Percentiles rank a stretch among this genome's conserved stretches.
These are phyloP conservation scores for Coenonympha arcania DNA, from an alignment of 2,888 invertebrate genomes.

Conservation along the genomic window DNA sequence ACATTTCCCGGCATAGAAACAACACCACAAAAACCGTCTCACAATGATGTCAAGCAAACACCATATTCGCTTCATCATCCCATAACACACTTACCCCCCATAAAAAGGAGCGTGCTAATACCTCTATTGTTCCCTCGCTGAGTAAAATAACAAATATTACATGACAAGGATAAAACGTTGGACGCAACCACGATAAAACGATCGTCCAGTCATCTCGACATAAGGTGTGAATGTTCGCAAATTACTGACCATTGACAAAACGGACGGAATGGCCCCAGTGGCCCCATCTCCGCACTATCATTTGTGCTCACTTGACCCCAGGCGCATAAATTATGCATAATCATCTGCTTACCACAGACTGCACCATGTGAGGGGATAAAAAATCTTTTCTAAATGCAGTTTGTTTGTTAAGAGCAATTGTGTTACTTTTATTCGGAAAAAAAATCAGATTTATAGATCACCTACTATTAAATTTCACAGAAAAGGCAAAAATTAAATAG, in stretches of 20 bases:
- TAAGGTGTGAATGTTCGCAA: constrained; percentile 45
- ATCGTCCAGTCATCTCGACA: constrained; percentile 49
- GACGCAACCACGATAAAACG: constrained; percentile 35
- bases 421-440: neutral
- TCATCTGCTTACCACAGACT: constrained; percentile 45
- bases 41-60: neutral
- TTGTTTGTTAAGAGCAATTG: neutral
- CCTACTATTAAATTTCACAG: no score
- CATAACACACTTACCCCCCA: constrained; percentile 25
- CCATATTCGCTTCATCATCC: constrained; percentile 19
- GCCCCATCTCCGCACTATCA: constrained; percentile 15
- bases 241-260: constrained; percentile 41
- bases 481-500: no score
- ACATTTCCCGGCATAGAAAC: neutral
- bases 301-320: constrained; percentile 63
- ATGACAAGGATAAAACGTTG: constrained; percentile 31
- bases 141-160: constrained; percentile 37
- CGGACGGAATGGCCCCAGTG: constrained; percentile 33
- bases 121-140: constrained; percentile 41
- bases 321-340: constrained; percentile 72
- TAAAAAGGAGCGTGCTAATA: constrained; percentile 39
- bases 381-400: neutral
- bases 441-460: no score
- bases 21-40: neutral
- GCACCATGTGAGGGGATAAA: constrained; percentile 7